Conservation (phyloP, 92 coral and sea anemone species). For the Anthopleura xanthogrammica region DNA sequence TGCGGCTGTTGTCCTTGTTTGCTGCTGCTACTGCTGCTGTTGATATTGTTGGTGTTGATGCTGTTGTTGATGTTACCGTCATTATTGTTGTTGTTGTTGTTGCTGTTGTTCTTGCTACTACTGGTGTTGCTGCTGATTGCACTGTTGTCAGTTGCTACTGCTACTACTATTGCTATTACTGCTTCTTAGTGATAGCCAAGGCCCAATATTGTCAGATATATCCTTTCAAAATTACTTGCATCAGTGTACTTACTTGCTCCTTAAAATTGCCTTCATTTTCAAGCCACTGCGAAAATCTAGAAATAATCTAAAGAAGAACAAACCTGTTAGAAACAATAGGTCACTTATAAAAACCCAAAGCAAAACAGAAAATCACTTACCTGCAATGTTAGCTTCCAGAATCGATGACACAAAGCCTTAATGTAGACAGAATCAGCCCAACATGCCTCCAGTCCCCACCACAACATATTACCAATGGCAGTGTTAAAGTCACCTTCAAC, state of each 20-base stretch:
- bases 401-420: conserved; percentile 83
- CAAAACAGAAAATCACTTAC: conserved; percentile 24
- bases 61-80: no score
- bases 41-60: no score
- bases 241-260: conserved; percentile 12
- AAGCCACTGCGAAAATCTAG: conserved; percentile 86
- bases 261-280: conserved; percentile 37
- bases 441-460: conserved; percentile 81
- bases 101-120: no score
- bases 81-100: no score
- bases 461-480: conserved; percentile 61
- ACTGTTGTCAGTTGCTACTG: no score
- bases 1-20: no score
- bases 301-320: conserved; percentile 57
- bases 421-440: conserved; percentile 91
- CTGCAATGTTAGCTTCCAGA: conserved; percentile 97
- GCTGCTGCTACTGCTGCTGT: no score
- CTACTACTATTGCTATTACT: no score
- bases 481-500: conserved; percentile 45
- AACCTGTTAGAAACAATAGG: not conserved
- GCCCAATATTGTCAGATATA: no score
- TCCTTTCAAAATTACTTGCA: not conserved
- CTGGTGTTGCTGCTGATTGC: no score
- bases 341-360: not conserved
- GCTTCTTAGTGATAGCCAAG: no score